Conservation (phyloP, 37 sponge, comb jelly and placozoan genomes). For the Eunapius fragilis region DNA sequence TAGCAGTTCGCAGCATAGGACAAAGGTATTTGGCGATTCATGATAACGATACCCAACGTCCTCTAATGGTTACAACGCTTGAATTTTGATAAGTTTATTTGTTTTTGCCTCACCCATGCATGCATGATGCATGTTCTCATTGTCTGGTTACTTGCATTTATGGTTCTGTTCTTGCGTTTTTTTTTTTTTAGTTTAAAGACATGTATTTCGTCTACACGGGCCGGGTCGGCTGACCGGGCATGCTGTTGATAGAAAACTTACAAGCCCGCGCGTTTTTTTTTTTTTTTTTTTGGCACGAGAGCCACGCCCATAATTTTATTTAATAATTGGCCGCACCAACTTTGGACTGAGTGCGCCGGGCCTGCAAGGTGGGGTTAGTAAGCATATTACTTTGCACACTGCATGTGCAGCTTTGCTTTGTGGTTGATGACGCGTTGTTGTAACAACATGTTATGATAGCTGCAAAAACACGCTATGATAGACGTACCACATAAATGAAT, state of each 20-base stretch:
- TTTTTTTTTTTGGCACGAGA: not conserved
- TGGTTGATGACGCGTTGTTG: too few relatives aligned
- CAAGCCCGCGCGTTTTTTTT: not conserved
- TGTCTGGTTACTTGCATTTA: not conserved
- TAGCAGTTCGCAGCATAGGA: constrained; percentile 16
- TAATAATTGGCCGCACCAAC: not conserved
- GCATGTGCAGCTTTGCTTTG: too few relatives aligned
- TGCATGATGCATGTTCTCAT: not conserved
- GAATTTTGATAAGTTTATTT: not conserved
- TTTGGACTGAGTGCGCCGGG: not conserved
- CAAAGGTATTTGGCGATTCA: constrained; percentile 22
- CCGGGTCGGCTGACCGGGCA: not conserved
- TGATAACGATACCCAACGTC: not conserved
- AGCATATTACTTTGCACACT: too few relatives aligned
- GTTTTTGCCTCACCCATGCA: not conserved
- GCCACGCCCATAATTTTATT: not conserved
- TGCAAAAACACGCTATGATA: too few relatives aligned
- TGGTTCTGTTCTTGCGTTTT: not conserved
- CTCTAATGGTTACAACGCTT: not conserved
- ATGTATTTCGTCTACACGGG: not conserved
- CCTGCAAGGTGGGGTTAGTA: too few relatives aligned
- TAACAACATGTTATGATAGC: too few relatives aligned
- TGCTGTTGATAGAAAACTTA: not conserved
- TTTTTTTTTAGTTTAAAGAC: not conserved
- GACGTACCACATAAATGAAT: too few relatives aligned